These are phyloP conservation scores for Collichthys lucidus DNA, from an alignment of 2,113 vertebrate species.

Conservation along the genomic window DNA sequence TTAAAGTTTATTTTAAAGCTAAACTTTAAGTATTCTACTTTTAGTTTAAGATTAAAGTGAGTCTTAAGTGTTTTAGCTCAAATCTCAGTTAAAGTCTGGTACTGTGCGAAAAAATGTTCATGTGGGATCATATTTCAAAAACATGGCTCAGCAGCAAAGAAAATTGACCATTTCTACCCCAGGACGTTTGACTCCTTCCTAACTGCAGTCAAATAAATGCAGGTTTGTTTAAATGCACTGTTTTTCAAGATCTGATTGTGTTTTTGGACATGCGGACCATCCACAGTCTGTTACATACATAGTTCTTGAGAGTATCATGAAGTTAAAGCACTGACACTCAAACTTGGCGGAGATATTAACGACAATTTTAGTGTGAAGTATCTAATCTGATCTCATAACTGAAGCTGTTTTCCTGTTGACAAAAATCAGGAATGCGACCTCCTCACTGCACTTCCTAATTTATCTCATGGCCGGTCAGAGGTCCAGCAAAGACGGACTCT, in stretches of 20 bases:
- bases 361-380: background rate
- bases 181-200: slow-evolving; percentile 10
- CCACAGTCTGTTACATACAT: no score
- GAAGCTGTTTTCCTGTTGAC: background rate
- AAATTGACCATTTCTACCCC: slow-evolving; percentile 24
- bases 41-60: background rate
- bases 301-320: background rate
- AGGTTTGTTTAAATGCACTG: background rate
- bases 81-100: slow-evolving; percentile 22
- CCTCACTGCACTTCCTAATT: background rate
- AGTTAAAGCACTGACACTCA: background rate
- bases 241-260: background rate
- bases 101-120: slow-evolving; percentile 51
- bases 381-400: background rate
- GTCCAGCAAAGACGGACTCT: background rate
- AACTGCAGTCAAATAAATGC: background rate
- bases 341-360: background rate
- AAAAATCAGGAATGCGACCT: background rate
- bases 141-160: slow-evolving; percentile 53
- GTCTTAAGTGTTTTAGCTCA: slow-evolving; percentile 4
- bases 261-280: background rate
- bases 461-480: background rate
- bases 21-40: background rate
- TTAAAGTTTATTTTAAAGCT: background rate
- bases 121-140: slow-evolving; percentile 72